Base-by-base conservation (phyloP, 2,888 invertebrate species). In the Campaea margaritaria region DNA sequence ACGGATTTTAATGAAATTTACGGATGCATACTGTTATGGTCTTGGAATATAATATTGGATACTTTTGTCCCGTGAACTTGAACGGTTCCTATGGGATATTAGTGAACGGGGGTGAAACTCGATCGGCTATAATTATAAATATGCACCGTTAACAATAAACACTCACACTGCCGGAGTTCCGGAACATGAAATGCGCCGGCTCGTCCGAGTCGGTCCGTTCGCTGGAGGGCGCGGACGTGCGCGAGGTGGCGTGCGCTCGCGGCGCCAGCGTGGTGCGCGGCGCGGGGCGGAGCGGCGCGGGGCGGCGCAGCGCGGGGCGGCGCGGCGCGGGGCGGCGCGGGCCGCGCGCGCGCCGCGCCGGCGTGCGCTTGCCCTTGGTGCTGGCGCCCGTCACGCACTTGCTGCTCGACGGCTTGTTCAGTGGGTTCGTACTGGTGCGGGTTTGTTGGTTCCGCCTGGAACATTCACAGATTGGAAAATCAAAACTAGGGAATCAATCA, bases 201-300 rank as follows among this genome's bases (percentile, higher is more conserved):
- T 89, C 89, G 52, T 91, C 91, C 2, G 90, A 89, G 77, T 92
- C 91, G 0, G 88, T 88, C 57, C 93, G 70, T 65, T 89, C 91
- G 72, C 86, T 86, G 11, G 89, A 87, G 21, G 83, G 91, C 73
- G 92, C 86, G 61, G 89, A 86, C 41, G 77, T 65, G 52, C 83
- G 75, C 67, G 81, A 71, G 75, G 62, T 74, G 27, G 62, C 31
- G 51, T 5, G 60, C 34, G 69, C 56, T 61, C 15, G 54, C 44
- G 64, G 61, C 65, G 51, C 43, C 31, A 31, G 31, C 31, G 31
- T 31, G 46, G 68, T 49, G 62, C 72, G 58, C 56, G 67, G 68
- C 43, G 67, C 64, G 39, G 53, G 72, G 28, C 73, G 69, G 21
- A 70, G 72, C 36, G 71, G 77, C n/a, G 27, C 71, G 78, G 62